Evolutionary conservation across 2,888 invertebrate species (phyloP).

Genomic region (Leptopilina syphax): DNA sequence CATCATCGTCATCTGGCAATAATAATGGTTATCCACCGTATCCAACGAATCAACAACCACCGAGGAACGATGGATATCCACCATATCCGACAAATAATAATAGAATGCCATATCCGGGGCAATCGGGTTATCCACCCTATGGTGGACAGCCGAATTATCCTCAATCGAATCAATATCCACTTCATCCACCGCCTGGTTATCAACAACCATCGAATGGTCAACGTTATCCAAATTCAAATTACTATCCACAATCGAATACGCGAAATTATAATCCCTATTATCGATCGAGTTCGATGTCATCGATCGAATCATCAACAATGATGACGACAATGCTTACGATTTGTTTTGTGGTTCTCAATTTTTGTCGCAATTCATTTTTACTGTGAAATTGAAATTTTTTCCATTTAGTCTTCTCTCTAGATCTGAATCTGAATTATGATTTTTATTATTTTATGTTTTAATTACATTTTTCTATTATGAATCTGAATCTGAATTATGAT

Average conservation of each 20-base stretch:
- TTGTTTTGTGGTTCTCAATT: not conserved
- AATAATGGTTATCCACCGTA: conserved; percentile 62
- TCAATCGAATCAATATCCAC: conserved; percentile 51
- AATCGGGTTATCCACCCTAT: conserved; percentile 55
- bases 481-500: no score
- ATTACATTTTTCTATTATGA: no score
- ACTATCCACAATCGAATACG: conserved; percentile 42
- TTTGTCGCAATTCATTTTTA: not conserved
- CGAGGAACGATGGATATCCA: conserved; percentile 64
- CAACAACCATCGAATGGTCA: conserved; percentile 59
- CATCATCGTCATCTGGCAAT: conserved; percentile 47
- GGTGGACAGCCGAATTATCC: conserved; percentile 46
- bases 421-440: no score
- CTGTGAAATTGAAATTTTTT: conserved; percentile 8
- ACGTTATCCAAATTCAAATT: conserved; percentile 59
- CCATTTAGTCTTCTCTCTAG: not conserved
- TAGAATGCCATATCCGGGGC: conserved; percentile 67
- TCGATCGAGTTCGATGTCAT: conserved; percentile 54
- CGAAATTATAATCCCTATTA: conserved; percentile 58
- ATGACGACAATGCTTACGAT: not conserved
- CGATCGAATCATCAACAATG: conserved; percentile 46
- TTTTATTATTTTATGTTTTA: no score
- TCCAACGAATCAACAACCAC: conserved; percentile 55
- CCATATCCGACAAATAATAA: conserved; percentile 68
- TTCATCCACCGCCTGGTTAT: conserved; percentile 55